A percentile compares a stretch with the other conserved stretches of the same genome.
Conservation (phyloP, 2,888 invertebrate genomes). For the Chalcosyrphus nemorum region DNA sequence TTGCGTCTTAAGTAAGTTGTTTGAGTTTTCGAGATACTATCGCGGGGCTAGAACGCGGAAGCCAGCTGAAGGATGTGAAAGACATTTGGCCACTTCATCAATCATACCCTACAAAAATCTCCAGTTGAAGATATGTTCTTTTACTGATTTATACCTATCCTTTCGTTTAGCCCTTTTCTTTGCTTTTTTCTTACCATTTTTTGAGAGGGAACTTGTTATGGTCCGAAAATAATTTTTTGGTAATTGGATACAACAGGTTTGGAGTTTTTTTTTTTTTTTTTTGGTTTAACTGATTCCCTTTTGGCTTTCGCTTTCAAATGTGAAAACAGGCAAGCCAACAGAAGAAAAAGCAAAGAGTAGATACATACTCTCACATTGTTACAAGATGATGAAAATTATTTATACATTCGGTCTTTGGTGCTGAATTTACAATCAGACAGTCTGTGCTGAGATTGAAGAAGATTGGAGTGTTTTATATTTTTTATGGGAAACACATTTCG, state of each 20-base stretch:
- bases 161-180: slow-evolving; percentile 65
- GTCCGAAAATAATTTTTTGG: slow-evolving; percentile 46
- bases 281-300: slow-evolving; percentile 26
- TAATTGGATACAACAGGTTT: slow-evolving; percentile 69
- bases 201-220: slow-evolving; percentile 49
- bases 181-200: slow-evolving; percentile 10
- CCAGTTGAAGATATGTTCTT: slow-evolving; percentile 11
- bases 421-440: slow-evolving; percentile 43
- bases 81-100: neutral
- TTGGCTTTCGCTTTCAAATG: slow-evolving; percentile 68
- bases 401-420: slow-evolving; percentile 45
- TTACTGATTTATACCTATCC: slow-evolving; percentile 53
- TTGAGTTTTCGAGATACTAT: neutral
- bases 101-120: neutral
- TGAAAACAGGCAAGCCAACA: slow-evolving; percentile 35
- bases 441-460: slow-evolving; percentile 32
- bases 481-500: slow-evolving; percentile 50
- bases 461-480: too few species aligned
- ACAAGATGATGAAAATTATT: slow-evolving; percentile 21
- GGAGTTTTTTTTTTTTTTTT: slow-evolving; percentile 5
- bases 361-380: slow-evolving; percentile 29
- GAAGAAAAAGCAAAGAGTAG: neutral
- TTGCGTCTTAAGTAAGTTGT: neutral
- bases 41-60: slow-evolving; percentile 14
- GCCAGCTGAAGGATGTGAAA: too few species aligned